Conservation (phyloP, 2,797 vertebrate genomes). For the Argentina silus region DNA sequence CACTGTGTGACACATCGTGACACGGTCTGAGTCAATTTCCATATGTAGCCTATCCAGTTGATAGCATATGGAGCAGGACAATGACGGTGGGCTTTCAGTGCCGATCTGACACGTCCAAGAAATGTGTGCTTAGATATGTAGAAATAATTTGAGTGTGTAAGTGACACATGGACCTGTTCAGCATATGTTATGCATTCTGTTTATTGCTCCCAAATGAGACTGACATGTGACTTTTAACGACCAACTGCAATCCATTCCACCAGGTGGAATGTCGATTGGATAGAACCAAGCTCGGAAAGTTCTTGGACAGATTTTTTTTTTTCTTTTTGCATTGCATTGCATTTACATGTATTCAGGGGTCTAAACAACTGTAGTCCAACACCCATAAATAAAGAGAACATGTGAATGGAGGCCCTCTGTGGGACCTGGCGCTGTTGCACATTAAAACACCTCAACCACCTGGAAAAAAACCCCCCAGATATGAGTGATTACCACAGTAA, state of each 20-base stretch:
- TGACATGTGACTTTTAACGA: too few relatives aligned
- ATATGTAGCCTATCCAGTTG: slow-evolving; percentile 28
- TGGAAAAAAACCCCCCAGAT: slow-evolving; percentile 29
- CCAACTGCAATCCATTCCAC: too few relatives aligned
- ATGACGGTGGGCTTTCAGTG: slow-evolving; percentile 34
- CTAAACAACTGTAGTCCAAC: background rate
- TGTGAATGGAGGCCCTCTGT: slow-evolving; percentile 37
- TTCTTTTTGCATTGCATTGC: too few relatives aligned
- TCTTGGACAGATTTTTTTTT: too few relatives aligned
- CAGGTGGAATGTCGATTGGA: too few relatives aligned
- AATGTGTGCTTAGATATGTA: background rate
- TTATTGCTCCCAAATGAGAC: too few relatives aligned
- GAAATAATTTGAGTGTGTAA: too few relatives aligned
- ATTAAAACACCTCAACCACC: slow-evolving; percentile 39
- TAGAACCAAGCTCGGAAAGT: too few relatives aligned
- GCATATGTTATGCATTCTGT: background rate
- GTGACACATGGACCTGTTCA: too few relatives aligned
- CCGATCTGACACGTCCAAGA: slow-evolving; percentile 18
- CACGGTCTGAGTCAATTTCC: slow-evolving; percentile 32
- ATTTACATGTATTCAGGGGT: background rate
- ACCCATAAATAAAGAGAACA: background rate
- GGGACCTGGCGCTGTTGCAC: slow-evolving; percentile 39
- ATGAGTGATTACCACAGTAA: slow-evolving; percentile 59
- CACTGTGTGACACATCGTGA: slow-evolving; percentile 32
- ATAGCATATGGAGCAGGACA: slow-evolving; percentile 24